phyloP scores from a whole-genome alignment of 2,113 vertebrate genomes.

The Boulengeromyrus knoepffleri region DNA sequence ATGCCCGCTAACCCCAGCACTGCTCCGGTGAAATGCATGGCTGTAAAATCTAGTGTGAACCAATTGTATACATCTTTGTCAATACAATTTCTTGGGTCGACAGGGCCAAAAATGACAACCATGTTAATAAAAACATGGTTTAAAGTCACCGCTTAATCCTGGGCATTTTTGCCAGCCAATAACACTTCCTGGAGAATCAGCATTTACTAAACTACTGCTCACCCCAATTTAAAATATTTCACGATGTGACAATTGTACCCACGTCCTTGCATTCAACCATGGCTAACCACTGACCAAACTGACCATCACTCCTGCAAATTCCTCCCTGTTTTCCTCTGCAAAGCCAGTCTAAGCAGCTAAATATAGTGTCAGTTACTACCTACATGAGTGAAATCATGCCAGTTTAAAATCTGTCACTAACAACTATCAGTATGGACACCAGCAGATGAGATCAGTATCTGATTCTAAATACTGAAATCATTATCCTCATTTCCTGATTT shows the following conservation, averaged over 20 bases:
- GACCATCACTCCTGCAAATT: constrained; percentile 25
- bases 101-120: background rate
- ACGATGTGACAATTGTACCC: background rate
- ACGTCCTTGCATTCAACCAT: background rate
- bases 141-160: background rate
- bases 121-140: background rate
- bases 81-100: background rate
- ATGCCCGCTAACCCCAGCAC: background rate
- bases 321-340: constrained; percentile 47
- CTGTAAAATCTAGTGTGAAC: background rate
- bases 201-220: background rate
- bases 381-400: constrained; percentile 19
- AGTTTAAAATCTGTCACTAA: background rate
- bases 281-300: background rate
- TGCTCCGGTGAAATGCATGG: background rate
- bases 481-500: background rate
- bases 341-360: constrained; percentile 40
- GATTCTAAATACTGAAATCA: background rate
- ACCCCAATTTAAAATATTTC: background rate
- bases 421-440: background rate
- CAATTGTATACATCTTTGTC: background rate
- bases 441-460: background rate
- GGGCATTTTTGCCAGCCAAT: too few relatives aligned
- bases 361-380: constrained; percentile 40
- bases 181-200: background rate